These are phyloP conservation scores for Psittacus erithacus DNA, from an alignment of 2,113 vertebrate genomes.

Conservation along the genomic window DNA sequence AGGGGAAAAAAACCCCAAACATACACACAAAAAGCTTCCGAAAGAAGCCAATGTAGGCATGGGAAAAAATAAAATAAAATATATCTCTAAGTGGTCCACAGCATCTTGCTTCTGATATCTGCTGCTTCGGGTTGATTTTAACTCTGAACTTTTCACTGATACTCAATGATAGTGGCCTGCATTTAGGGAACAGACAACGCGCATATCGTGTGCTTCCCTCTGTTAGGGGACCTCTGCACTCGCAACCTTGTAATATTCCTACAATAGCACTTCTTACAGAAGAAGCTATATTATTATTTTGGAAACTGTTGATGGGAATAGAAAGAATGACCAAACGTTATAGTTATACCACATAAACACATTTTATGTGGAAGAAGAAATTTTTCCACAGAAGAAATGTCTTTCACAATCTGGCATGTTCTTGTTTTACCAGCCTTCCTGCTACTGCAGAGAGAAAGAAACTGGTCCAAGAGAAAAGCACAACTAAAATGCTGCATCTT, in stretches of 20 bases:
- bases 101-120: background rate
- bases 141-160: background rate
- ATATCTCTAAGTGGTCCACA: background rate
- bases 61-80: background rate
- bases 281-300: background rate
- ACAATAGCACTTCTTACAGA: background rate
- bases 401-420: background rate
- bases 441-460: background rate
- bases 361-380: background rate
- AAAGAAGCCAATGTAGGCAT: background rate
- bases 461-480: background rate
- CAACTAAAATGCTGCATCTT: background rate
- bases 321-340: background rate
- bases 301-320: background rate
- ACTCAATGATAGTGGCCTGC: fast-evolving
- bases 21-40: background rate
- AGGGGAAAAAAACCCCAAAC: fast-evolving
- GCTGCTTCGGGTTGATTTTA: background rate
- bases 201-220: fast-evolving
- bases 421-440: background rate
- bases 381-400: background rate
- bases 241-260: background rate
- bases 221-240: background rate
- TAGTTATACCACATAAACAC: background rate
- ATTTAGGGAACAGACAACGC: background rate